These are phyloP conservation scores for Calosoma granatense DNA, from an alignment of 1,140 invertebrate species.

Conservation along the genomic window DNA sequence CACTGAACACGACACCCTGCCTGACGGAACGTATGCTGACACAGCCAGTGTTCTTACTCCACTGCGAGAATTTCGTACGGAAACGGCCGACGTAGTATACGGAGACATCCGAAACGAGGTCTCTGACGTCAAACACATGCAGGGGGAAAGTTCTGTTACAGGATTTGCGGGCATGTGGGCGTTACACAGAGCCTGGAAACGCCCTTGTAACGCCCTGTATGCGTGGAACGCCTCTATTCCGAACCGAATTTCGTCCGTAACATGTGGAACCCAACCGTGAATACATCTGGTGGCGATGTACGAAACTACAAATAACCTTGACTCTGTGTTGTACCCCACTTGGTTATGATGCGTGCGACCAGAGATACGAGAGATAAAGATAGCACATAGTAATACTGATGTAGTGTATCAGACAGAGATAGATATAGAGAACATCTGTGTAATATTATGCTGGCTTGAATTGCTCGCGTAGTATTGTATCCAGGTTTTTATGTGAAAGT, in stretches of 20 bases:
- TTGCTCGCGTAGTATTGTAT: background rate
- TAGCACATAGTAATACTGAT: background rate
- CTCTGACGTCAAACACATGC: conserved; percentile 19
- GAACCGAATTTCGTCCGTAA: conserved; percentile 10
- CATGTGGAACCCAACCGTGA: conserved; percentile 17
- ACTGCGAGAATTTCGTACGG: conserved; percentile 27
- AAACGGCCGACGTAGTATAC: conserved; percentile 14
- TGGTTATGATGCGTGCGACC: background rate
- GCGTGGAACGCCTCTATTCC: conserved; percentile 16
- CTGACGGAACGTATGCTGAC: conserved; percentile 17
- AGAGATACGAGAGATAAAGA: too few relatives aligned
- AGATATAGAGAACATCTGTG: background rate
- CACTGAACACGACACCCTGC: conserved; percentile 10
- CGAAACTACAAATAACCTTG: conserved; percentile 22
- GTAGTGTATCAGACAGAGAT: background rate
- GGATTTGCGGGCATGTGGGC: conserved; percentile 26
- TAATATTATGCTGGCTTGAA: background rate
- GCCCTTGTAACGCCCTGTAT: conserved; percentile 5
- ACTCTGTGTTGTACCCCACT: conserved; percentile 11
- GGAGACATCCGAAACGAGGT: conserved; percentile 16
- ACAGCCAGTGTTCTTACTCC: conserved; percentile 20
- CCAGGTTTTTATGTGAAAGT: background rate
- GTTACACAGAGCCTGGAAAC: conserved; percentile 12
- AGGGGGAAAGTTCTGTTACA: conserved; percentile 21
- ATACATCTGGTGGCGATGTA: conserved; percentile 26